Evolutionary conservation across 1,140 invertebrate species (phyloP).

Genomic region (Mesaphorura yosii): DNA sequence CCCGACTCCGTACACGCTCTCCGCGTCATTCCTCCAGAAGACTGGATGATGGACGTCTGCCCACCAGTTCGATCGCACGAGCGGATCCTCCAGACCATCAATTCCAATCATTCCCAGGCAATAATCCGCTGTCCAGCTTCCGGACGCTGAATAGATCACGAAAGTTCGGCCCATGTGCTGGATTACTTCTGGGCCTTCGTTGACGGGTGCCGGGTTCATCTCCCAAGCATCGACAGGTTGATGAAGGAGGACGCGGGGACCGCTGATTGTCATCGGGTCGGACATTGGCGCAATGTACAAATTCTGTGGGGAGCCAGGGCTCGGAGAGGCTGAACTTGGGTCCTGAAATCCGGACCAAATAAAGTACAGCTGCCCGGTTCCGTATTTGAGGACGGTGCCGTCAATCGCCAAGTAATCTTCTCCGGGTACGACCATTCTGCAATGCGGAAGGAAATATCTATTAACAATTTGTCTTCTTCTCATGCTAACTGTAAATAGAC

Average conservation of each 20-base stretch:
- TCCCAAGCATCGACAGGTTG: constrained; percentile 14
- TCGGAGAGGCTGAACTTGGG: constrained; percentile 3
- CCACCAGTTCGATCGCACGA: constrained; percentile 25
- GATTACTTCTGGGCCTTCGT: constrained; percentile 24
- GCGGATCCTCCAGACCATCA: constrained; percentile 22
- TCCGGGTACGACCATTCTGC: constrained; percentile 12
- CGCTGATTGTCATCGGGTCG: constrained; percentile 19
- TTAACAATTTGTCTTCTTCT: neutral
- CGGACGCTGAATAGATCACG: constrained; percentile 24
- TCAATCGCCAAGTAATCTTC: constrained; percentile 29
- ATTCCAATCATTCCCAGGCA: constrained; percentile 27
- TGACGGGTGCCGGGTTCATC: constrained; percentile 7
- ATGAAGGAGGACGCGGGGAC: constrained; percentile 10
- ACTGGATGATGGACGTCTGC: constrained; percentile 13
- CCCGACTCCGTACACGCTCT: constrained; percentile 21
- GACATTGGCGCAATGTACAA: constrained; percentile 27
- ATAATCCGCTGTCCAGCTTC: constrained; percentile 29
- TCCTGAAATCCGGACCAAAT: constrained; percentile 29
- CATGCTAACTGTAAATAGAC: neutral
- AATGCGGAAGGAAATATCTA: neutral
- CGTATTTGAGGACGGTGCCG: constrained; percentile 19
- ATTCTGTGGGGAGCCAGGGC: constrained; percentile 25
- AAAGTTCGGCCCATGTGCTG: constrained; percentile 17
- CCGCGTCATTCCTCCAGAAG: constrained; percentile 25
- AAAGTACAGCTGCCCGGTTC: constrained; percentile 19